Conservation (phyloP, 2,113 vertebrate species). For the Brienomyrus brachyistius region DNA sequence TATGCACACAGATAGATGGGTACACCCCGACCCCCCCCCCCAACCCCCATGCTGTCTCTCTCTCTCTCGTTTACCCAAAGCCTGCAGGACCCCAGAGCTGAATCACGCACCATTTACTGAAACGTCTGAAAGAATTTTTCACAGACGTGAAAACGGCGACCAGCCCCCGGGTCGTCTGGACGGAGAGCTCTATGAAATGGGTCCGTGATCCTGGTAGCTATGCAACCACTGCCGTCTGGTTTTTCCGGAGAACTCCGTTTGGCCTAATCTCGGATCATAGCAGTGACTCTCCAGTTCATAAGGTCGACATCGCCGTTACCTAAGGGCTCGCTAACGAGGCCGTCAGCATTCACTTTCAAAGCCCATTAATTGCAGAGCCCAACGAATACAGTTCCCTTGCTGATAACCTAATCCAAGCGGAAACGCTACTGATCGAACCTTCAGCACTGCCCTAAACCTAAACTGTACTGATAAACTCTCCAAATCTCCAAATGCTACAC, state of each 20-base stretch:
- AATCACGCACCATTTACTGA: background rate
- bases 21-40: no score
- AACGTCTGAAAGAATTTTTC: constrained; percentile 11
- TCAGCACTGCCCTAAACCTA: background rate
- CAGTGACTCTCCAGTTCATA: background rate
- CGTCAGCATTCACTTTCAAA: background rate
- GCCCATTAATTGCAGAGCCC: background rate
- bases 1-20: background rate
- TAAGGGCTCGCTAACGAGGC: background rate
- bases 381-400: background rate
- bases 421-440: background rate
- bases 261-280: background rate
- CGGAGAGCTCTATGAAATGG: no score
- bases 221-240: background rate
- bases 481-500: background rate
- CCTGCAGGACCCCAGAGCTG: background rate
- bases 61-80: background rate
- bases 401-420: background rate
- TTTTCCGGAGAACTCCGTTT: background rate
- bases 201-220: background rate
- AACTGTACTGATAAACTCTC: background rate
- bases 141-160: background rate
- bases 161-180: background rate
- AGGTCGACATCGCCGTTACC: background rate
- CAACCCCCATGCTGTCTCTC: no score